Conservation (phyloP, 23 tunicate genomes). For the Phallusia fumigata region DNA sequence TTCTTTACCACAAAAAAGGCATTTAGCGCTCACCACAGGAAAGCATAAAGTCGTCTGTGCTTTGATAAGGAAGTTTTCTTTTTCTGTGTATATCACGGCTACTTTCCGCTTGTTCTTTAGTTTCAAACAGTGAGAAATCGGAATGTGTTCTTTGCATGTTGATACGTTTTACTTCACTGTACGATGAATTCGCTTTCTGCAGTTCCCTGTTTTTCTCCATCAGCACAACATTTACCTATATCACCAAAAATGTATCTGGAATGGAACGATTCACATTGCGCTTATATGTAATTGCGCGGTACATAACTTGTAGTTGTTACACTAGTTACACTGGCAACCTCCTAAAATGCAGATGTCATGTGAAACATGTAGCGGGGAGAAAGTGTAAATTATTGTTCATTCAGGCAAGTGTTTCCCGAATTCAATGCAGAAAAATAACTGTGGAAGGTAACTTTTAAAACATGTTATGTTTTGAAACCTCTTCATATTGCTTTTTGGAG, state of each 20-base stretch:
- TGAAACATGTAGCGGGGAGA: too few relatives aligned
- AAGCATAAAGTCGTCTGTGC: neutral
- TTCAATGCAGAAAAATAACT: too few relatives aligned
- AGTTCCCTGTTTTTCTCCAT: slow-evolving; percentile 1
- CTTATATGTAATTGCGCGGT: too few relatives aligned
- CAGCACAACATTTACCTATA: neutral
- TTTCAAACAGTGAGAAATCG: neutral
- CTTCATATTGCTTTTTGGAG: slow-evolving; percentile 39
- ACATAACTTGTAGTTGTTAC: too few relatives aligned
- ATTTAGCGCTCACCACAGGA: neutral
- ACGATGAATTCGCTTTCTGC: neutral
- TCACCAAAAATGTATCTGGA: neutral
- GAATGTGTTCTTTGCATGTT: slow-evolving; percentile 3
- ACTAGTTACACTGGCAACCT: too few relatives aligned
- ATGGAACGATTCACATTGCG: too few relatives aligned
- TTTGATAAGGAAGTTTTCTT: neutral
- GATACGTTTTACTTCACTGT: neutral
- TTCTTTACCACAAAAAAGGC: neutral
- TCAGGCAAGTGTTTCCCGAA: too few relatives aligned
- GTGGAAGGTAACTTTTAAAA: too few relatives aligned
- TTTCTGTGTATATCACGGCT: neutral
- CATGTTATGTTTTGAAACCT: slow-evolving; percentile 38
- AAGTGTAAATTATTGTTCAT: too few relatives aligned
- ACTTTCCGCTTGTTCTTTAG: neutral
- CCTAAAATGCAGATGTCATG: too few relatives aligned